A percentile compares a stretch with the other conserved stretches of the same genome.
phyloP scores from a whole-genome alignment of 2,113 vertebrate genomes.

The Odontophorus gujanensis region DNA sequence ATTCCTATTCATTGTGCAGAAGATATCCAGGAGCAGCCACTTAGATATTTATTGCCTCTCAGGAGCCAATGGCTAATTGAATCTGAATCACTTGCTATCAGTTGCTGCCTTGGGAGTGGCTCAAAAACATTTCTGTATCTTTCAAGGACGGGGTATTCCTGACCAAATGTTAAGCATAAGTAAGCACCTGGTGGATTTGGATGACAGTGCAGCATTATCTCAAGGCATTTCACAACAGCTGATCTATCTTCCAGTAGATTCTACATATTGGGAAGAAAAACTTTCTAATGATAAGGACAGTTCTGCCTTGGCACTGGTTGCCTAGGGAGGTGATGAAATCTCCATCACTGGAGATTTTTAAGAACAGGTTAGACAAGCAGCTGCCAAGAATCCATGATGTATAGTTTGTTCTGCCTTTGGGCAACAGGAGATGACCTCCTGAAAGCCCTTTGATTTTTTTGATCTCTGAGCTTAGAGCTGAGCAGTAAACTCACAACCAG shows the following conservation, averaged over 20 bases:
- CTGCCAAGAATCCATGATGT: constrained; percentile 26
- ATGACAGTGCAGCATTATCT: constrained; percentile 24
- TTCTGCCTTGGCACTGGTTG: constrained; percentile 29
- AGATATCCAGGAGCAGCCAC: neutral
- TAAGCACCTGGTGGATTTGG: constrained; percentile 13
- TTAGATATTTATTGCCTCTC: constrained; percentile 25
- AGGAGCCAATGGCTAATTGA: constrained; percentile 14
- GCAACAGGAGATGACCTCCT: constrained; percentile 27
- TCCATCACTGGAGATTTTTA: constrained; percentile 27
- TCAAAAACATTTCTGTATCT: constrained; percentile 18
- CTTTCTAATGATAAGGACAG: constrained; percentile 52
- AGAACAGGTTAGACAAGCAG: constrained; percentile 49
- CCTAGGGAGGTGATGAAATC: constrained; percentile 64
- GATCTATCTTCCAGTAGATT: constrained; percentile 1
- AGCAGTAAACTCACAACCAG: neutral
- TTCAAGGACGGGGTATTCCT: constrained; percentile 8
- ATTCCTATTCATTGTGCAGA: neutral
- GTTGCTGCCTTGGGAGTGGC: constrained; percentile 30
- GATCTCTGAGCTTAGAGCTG: neutral
- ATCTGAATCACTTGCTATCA: neutral
- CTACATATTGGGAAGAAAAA: constrained; percentile 13
- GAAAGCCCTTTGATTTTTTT: constrained; percentile 22
- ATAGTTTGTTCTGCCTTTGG: constrained; percentile 43
- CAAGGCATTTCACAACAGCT: constrained; percentile 36
- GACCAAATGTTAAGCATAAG: constrained; percentile 3